A percentile compares a stretch with the other conserved stretches of the same genome.
Conservation (phyloP, 2,888 invertebrate genomes). For the Microctonus hyperodae region DNA sequence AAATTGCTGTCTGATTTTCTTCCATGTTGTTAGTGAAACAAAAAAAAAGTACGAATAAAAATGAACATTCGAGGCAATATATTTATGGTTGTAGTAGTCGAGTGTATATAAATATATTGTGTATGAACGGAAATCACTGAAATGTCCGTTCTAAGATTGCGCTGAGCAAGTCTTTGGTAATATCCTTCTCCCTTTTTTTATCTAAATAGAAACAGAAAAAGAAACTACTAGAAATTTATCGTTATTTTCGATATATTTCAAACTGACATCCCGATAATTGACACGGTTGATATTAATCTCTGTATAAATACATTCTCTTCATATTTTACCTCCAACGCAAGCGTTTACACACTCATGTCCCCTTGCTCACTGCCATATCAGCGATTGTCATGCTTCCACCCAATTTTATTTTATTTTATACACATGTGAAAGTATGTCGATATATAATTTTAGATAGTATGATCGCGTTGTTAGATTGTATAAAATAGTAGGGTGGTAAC, state of each 20-base stretch:
- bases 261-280: constrained; percentile 34
- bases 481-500: constrained; percentile 6
- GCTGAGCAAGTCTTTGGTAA: constrained; percentile 7
- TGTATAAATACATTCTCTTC: constrained; percentile 26
- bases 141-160: constrained; percentile 29
- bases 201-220: not conserved
- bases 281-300: constrained; percentile 29
- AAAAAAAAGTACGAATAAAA: constrained; percentile 5
- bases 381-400: not conserved
- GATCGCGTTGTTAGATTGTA: not conserved
- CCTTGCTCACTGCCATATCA: constrained; percentile 2
- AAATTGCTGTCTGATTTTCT: not conserved
- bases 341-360: too few species aligned
- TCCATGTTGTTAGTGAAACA: not conserved
- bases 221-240: constrained; percentile 27
- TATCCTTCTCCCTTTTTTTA: not conserved
- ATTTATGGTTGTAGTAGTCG: not conserved
- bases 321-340: too few species aligned
- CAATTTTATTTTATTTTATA: constrained; percentile 5
- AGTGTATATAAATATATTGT: constrained; percentile 1
- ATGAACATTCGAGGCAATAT: constrained; percentile 2
- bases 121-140: constrained; percentile 26
- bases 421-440: constrained; percentile 5
- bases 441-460: constrained; percentile 10
- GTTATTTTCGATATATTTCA: constrained; percentile 35